Evolutionary conservation across 1,140 invertebrate species (phyloP).

Genomic region (Batillaria attramentaria): DNA sequence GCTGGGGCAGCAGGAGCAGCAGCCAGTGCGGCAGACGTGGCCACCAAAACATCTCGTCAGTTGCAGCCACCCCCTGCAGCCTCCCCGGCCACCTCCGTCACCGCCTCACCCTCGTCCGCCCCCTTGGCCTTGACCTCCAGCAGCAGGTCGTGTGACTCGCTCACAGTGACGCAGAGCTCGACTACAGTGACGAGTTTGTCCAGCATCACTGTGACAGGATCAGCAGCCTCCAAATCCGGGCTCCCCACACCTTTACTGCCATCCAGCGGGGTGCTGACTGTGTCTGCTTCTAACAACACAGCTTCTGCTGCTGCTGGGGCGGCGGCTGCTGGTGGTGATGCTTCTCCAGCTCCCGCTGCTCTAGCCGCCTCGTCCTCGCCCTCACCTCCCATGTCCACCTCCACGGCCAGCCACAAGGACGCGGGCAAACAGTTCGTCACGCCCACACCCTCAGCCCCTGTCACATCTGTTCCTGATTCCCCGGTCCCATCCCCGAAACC

Average conservation of each 20-base stretch:
- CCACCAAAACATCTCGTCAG: background rate
- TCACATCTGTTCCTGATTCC: background rate
- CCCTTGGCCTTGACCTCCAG: background rate
- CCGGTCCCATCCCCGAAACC: no score
- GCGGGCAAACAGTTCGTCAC: background rate
- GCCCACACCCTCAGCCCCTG: background rate
- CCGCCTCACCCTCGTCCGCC: background rate
- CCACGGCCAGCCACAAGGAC: slow-evolving; percentile 1
- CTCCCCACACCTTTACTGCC: no score
- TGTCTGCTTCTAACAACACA: background rate
- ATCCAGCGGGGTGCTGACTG: no score
- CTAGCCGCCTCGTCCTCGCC: slow-evolving; percentile 30
- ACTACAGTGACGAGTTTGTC: no score
- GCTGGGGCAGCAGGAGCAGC: background rate
- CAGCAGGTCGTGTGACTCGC: background rate
- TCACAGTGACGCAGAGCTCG: background rate
- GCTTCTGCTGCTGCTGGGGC: background rate
- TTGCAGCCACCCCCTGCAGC: background rate
- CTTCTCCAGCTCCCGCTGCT: slow-evolving; percentile 12
- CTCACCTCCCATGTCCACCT: slow-evolving; percentile 28
- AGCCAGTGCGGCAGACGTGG: background rate
- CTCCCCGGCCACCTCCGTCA: background rate
- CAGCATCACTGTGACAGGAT: background rate
- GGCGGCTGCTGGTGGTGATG: slow-evolving; percentile 11
- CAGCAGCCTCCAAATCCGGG: background rate